Base-by-base conservation (phyloP, 2,888 invertebrate species). In the Psylliodes chrysocephalus region DNA sequence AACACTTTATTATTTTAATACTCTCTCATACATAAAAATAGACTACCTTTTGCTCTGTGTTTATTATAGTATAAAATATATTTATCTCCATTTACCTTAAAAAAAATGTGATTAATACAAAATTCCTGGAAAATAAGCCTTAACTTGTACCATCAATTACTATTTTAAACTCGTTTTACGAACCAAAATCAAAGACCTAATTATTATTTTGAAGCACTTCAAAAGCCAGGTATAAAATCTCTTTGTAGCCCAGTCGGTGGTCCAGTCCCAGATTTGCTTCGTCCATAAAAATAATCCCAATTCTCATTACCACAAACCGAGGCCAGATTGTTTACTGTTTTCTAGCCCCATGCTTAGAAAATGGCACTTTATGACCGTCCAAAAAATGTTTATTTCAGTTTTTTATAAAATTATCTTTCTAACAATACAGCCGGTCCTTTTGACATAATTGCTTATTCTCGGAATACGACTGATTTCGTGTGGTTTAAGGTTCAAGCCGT, bases 261-360 rank as follows among this genome's bases (percentile, higher is more conserved):
- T 49, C 49, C 49, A 28, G 7, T 49, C 49, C 28, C 49, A 49
- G 30, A 14, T 49, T 49, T 49, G 49, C 49, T 49, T 49, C 30
- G 28, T 28, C 44, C 55, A 44, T 55, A 55, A 55, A 55, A 55
- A 55, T 44, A 55, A 44, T 55, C 55, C 55, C 30, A 30, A 55
- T 55, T 55, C 44, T 44, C 55, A 55, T 54, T 54, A 54, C 25
- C 40, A 42, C 54, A 28, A 42, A 40, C 38, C 8, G 7, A 30
- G 28, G 12, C 15, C 49, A 6, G 49, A 30, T n/a, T n/a, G n/a
- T n/a, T n/a, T n/a, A 49, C 38, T 35, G 38, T 53, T 53, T 53
- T 38, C 38, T 35, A 53, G 42, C 28, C 54, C 40, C 42, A 54
- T 54, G 28, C 54, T 54, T 54, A 40, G 54, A 54, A 54, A 40